Base-by-base conservation (phyloP, 2,113 vertebrate genomes). In the Cyanistes caeruleus region DNA sequence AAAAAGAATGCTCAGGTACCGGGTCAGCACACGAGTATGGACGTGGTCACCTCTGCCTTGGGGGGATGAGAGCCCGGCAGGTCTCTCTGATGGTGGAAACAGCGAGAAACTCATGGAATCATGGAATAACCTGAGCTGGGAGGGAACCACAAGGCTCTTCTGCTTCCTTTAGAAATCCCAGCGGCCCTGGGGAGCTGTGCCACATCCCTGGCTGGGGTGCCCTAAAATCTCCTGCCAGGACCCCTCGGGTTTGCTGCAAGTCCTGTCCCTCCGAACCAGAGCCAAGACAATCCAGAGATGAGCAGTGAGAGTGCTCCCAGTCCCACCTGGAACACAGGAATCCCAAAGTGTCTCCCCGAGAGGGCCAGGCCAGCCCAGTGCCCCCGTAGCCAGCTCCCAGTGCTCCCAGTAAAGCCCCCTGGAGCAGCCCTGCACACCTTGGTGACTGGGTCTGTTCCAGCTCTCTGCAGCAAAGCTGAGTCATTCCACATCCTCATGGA, bases 251-350 rank as follows among this genome's bases (percentile, higher is more conserved):
- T 72, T 15, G 48, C 53, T 73, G 20, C 25, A 1, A 9, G 14
- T 22, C 37, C 84, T 6, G 14, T 14, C 31, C 43, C 21, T 7
- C 18, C 8, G 43, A 41, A 25, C 4, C 72, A 8, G 6, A 33
- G 55, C 5, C 0, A 10, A 11, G 27, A 31, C 35, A 30, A 1
- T 4, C 1, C 44, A 4, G 4, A 0, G 5, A 23, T 56, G 73
- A 33, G 4, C 5, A 37, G 7, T 11, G 19, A 19, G 13, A 39
- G 30, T 5, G n/a, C 30, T 27, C 3, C 31, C 58, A 5, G 41
- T 5, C 48, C 59, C 1, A 1, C 5, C 51, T 2, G 14, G 33
- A 17, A 11, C 1, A 4, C n/a, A 17, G 0, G 3, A 53, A 49
- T 11, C 16, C 49, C 9, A 1, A 31, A 15, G 11, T 1, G 7